phyloP scores from a whole-genome alignment of 2,797 vertebrate genomes.

The Chanos chanos region DNA sequence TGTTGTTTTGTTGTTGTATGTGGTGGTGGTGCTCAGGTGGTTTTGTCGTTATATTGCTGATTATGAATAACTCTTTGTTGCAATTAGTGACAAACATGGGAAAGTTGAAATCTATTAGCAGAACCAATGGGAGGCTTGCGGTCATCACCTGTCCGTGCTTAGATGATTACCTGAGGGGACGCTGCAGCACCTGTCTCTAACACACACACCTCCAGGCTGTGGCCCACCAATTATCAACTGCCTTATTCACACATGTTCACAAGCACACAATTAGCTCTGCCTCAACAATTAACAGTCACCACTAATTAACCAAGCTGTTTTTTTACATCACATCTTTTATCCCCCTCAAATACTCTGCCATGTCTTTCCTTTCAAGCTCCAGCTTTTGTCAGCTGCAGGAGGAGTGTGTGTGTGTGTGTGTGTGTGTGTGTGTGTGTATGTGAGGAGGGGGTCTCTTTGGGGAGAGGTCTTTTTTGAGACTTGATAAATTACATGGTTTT shows the following conservation, averaged over 20 bases:
- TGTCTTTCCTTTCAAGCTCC: too few species aligned
- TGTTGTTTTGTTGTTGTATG: too few species aligned
- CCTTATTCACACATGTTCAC: constrained; percentile 46
- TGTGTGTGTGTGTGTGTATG: not conserved
- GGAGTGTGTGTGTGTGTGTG: not conserved
- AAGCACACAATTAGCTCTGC: constrained; percentile 58
- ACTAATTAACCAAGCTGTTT: constrained; percentile 57
- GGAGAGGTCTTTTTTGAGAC: too few species aligned
- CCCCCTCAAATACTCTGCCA: not conserved
- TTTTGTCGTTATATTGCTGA: constrained; percentile 40
- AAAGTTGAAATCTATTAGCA: constrained; percentile 36
- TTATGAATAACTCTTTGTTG: constrained; percentile 39
- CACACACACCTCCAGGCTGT: constrained; percentile 37
- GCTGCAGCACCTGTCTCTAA: constrained; percentile 27
- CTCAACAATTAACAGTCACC: constrained; percentile 61
- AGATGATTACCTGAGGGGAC: constrained; percentile 31
- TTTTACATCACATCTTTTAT: constrained; percentile 32
- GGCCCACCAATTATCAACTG: constrained; percentile 53
- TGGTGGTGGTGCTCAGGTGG: too few species aligned
- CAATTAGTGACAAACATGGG: constrained; percentile 23
- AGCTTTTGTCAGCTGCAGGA: not conserved
- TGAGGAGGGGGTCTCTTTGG: not conserved
- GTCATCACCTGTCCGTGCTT: constrained; percentile 21
- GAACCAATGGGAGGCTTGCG: constrained; percentile 35
- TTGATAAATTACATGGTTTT: too few species aligned